Evolutionary conservation across 2,113 vertebrate genomes (phyloP).

Genomic region (Sceloporus undulatus): DNA sequence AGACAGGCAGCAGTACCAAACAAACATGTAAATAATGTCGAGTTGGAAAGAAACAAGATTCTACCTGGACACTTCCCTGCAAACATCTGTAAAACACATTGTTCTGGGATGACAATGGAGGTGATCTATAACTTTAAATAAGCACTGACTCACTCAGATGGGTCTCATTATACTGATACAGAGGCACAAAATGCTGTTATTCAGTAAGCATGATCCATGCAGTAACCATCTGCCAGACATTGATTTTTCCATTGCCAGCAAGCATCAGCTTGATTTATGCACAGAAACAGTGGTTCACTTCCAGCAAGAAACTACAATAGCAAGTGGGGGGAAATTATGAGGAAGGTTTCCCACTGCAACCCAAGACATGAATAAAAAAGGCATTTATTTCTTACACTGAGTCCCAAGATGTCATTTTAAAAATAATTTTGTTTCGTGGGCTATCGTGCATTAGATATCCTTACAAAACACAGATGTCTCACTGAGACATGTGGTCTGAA

Average conservation of each 20-base stretch:
- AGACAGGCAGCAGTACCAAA: background rate
- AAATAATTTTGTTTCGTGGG: slow-evolving; percentile 17
- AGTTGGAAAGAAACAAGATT: slow-evolving; percentile 47
- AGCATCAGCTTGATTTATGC: slow-evolving; percentile 55
- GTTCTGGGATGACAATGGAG: slow-evolving; percentile 64
- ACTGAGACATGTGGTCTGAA: background rate
- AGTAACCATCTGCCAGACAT: slow-evolving; percentile 40
- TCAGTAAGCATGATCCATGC: slow-evolving; percentile 35
- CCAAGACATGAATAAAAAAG: slow-evolving; percentile 55
- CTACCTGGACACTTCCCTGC: slow-evolving; percentile 48
- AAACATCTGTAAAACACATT: slow-evolving; percentile 80
- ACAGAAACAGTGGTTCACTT: slow-evolving; percentile 44
- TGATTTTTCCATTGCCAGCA: slow-evolving; percentile 51
- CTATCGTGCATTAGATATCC: background rate
- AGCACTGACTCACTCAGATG: slow-evolving; percentile 45
- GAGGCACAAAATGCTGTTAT: slow-evolving; percentile 50
- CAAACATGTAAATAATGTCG: slow-evolving; percentile 10
- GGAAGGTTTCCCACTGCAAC: slow-evolving; percentile 17
- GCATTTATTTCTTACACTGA: slow-evolving; percentile 51
- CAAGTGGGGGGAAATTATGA: slow-evolving; percentile 28
- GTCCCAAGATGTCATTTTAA: slow-evolving; percentile 47
- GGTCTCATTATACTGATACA: slow-evolving; percentile 50
- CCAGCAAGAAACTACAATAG: slow-evolving; percentile 1
- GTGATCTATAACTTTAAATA: slow-evolving; percentile 61
- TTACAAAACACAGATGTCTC: background rate